Evolutionary conservation across 2,797 vertebrate species (phyloP).

Genomic region (Morelia viridis): DNA sequence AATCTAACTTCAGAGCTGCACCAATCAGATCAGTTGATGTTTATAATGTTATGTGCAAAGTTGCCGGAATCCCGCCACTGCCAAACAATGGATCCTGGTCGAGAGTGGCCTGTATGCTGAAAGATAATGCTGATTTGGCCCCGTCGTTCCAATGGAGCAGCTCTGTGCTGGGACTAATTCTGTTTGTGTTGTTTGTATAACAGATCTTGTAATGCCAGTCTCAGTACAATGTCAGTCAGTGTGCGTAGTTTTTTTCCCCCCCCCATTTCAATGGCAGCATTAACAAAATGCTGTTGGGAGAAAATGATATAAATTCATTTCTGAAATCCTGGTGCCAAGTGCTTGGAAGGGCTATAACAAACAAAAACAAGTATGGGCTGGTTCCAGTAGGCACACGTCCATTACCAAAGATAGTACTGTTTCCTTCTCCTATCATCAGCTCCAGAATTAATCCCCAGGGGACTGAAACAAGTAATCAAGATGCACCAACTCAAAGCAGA

Average conservation of each 20-base stretch:
- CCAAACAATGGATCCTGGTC: constrained; percentile 97
- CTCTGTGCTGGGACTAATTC: constrained; percentile 54
- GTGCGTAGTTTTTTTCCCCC: constrained; percentile 15
- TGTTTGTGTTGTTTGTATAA: constrained; percentile 60
- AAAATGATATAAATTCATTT: constrained; percentile 33
- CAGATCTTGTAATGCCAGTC: constrained; percentile 32
- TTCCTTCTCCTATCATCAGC: neutral
- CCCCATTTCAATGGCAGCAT: constrained; percentile 56
- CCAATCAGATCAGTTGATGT: constrained; percentile 88
- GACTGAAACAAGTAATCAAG: neutral
- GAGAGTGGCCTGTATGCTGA: constrained; percentile 84
- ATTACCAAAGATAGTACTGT: neutral
- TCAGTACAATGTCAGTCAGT: constrained; percentile 37
- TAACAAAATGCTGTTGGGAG: constrained; percentile 55
- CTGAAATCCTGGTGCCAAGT: neutral
- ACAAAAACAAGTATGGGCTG: neutral
- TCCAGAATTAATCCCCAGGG: neutral
- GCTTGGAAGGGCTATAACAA: neutral
- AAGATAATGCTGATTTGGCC: constrained; percentile 43
- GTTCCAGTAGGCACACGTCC: neutral
- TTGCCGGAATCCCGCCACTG: constrained; percentile 79
- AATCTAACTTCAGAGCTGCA: constrained; percentile 78
- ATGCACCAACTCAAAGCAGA: neutral
- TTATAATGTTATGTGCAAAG: constrained; percentile 91
- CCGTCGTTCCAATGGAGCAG: neutral